Percentiles rank a stretch among this genome's conserved stretches.
These are phyloP conservation scores for Formicarius rufipectus DNA, from an alignment of 2,113 vertebrate species.

Conservation along the genomic window DNA sequence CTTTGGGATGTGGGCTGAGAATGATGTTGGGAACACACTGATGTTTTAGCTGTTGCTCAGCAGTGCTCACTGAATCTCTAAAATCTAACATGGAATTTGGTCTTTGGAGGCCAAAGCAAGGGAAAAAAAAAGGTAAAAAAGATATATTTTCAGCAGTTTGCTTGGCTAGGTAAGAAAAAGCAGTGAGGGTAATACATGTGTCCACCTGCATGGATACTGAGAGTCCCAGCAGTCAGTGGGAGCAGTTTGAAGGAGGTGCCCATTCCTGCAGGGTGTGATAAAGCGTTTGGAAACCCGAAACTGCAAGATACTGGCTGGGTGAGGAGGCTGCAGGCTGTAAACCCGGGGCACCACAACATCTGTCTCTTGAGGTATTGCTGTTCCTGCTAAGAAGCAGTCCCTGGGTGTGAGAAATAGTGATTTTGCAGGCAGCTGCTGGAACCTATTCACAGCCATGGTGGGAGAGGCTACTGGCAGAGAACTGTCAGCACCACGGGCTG, in stretches of 20 bases:
- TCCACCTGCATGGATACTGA: background rate
- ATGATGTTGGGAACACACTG: background rate
- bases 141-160: background rate
- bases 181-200: background rate
- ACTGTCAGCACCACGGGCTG: constrained; percentile 38
- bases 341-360: background rate
- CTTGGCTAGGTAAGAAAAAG: background rate
- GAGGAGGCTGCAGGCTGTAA: background rate
- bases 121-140: background rate
- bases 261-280: background rate
- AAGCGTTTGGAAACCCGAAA: background rate
- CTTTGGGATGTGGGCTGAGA: background rate
- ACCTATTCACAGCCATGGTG: constrained; percentile 29
- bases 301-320: background rate
- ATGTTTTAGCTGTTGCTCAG: background rate
- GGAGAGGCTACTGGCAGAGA: constrained; percentile 9
- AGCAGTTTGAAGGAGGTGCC: background rate
- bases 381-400: background rate
- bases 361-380: background rate
- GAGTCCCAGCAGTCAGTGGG: background rate
- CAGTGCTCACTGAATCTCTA: background rate
- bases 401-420: background rate
- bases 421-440: constrained; percentile 15
- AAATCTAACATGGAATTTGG: background rate
- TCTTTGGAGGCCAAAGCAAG: background rate